Evolutionary conservation across 2,888 invertebrate species (phyloP).

Genomic region (Unio delphinus): DNA sequence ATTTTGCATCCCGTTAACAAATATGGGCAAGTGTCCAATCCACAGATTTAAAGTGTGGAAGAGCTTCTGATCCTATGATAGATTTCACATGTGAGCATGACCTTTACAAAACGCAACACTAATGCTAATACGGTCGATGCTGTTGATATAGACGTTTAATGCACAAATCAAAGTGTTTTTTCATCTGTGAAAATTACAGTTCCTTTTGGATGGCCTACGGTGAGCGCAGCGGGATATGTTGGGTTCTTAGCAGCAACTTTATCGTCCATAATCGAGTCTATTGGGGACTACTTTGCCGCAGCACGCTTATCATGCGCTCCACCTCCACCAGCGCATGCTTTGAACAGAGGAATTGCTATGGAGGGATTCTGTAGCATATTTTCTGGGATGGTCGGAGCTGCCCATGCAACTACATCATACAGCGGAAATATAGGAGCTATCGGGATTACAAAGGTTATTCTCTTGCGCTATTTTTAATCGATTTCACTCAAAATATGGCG

Average conservation of each 20-base stretch:
- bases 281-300: constrained; percentile 91
- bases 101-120: too few relatives aligned
- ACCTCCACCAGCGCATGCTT: constrained; percentile 87
- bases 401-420: constrained; percentile 90
- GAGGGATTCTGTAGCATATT: constrained; percentile 87
- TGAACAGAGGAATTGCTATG: constrained; percentile 81
- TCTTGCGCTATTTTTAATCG: constrained; percentile 2
- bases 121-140: too few relatives aligned
- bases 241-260: constrained; percentile 63
- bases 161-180: too few relatives aligned
- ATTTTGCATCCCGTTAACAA: too few relatives aligned
- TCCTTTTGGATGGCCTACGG: constrained; percentile 65
- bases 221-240: constrained; percentile 59
- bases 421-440: constrained; percentile 92
- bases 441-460: constrained; percentile 83
- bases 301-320: constrained; percentile 81
- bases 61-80: too few relatives aligned
- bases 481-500: neutral
- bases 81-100: too few relatives aligned
- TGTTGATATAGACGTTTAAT: too few relatives aligned
- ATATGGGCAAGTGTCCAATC: too few relatives aligned
- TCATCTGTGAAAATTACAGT: constrained; percentile 70
- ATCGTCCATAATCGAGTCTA: constrained; percentile 68
- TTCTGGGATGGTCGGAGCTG: constrained; percentile 88
- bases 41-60: too few relatives aligned